Evolutionary conservation across 2,113 vertebrate species (phyloP).

Genomic region (Holacanthus passer): DNA sequence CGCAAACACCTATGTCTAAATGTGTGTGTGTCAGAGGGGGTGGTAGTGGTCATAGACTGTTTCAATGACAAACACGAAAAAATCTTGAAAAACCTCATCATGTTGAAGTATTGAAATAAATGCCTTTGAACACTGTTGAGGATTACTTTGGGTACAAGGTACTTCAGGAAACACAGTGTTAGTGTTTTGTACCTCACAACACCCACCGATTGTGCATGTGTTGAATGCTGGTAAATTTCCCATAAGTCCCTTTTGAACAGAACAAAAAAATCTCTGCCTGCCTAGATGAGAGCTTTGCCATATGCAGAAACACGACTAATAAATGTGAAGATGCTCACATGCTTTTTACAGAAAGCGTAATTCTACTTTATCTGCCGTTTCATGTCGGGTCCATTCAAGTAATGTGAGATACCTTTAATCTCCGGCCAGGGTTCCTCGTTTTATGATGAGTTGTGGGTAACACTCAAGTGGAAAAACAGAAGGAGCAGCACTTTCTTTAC

Average conservation of each 20-base stretch:
- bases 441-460: slow-evolving; percentile 61
- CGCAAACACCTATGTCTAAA: slow-evolving; percentile 32
- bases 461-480: slow-evolving; percentile 44
- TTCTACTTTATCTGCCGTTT: slow-evolving; percentile 64
- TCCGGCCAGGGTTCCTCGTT: slow-evolving; percentile 48
- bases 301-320: slow-evolving; percentile 28
- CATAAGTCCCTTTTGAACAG: slow-evolving; percentile 33
- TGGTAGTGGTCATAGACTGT: background rate
- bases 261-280: slow-evolving; percentile 4
- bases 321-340: slow-evolving; percentile 41
- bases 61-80: slow-evolving; percentile 36
- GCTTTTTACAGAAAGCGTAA: slow-evolving; percentile 53
- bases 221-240: slow-evolving; percentile 44
- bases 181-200: slow-evolving; percentile 4
- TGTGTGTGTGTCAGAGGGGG: background rate
- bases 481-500: slow-evolving; percentile 50
- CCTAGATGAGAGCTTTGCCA: background rate
- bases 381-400: slow-evolving; percentile 59
- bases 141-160: slow-evolving; percentile 8
- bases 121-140: background rate
- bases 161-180: slow-evolving; percentile 11
- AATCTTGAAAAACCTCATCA: slow-evolving; percentile 23
- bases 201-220: slow-evolving; percentile 23
- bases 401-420: slow-evolving; percentile 72
- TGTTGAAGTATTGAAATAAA: background rate